These are phyloP conservation scores for Heliornis fulica DNA, from an alignment of 2,113 vertebrate genomes.

Conservation along the genomic window DNA sequence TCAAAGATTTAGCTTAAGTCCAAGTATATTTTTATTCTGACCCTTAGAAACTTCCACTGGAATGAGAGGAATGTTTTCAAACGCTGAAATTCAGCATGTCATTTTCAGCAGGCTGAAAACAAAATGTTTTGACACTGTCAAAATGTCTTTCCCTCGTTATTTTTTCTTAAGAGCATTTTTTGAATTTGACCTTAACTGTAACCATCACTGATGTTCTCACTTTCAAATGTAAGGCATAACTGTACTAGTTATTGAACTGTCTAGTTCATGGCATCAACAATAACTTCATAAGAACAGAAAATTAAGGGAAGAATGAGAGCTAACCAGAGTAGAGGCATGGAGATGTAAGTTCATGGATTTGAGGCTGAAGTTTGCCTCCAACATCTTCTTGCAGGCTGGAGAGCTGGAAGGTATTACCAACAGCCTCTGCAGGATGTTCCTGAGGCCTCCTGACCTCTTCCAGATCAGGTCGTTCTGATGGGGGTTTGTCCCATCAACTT, in stretches of 20 bases:
- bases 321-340: neutral
- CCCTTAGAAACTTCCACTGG: neutral
- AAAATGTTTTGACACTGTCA: neutral
- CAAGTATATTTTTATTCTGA: neutral
- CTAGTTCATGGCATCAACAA: neutral
- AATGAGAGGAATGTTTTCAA: neutral
- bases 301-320: neutral
- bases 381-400: accelerated
- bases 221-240: neutral
- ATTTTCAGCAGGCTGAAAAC: neutral
- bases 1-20: neutral
- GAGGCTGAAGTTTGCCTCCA: neutral
- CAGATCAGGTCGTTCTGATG: accelerated
- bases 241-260: neutral
- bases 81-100: neutral
- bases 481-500: neutral
- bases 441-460: neutral
- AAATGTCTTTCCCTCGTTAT: neutral
- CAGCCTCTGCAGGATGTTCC: neutral
- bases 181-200: neutral
- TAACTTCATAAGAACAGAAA: neutral
- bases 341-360: accelerated
- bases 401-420: neutral
- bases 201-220: neutral
- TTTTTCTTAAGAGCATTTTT: neutral